A percentile compares a stretch with the other conserved stretches of the same genome.
Evolutionary conservation across 2,113 vertebrate genomes (phyloP).

Genomic region (Numida meleagris): DNA sequence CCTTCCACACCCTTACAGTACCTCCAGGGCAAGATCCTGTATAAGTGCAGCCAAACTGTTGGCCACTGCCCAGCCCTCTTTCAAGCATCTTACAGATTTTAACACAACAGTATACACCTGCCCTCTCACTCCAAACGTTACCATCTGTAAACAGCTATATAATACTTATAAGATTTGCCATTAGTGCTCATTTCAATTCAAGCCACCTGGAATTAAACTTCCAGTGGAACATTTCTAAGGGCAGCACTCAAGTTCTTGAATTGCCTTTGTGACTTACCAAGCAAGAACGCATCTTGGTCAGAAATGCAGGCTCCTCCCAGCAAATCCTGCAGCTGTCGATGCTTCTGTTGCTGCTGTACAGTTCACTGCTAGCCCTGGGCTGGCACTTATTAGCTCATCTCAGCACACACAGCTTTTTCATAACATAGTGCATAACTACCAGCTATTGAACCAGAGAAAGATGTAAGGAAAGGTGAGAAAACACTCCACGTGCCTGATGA

Average conservation of each 20-base stretch:
- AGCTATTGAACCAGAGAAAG: not conserved
- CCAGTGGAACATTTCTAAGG: not conserved
- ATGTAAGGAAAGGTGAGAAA: not conserved
- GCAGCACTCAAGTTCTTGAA: not conserved
- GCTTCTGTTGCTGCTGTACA: not conserved
- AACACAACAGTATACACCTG: not conserved
- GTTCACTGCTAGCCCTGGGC: not conserved
- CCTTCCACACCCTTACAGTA: not conserved
- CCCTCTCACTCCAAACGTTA: not conserved
- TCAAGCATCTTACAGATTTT: not conserved
- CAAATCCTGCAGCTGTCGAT: not conserved
- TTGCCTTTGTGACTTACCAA: not conserved
- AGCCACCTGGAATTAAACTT: not conserved
- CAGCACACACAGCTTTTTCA: not conserved
- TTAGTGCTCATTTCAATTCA: not conserved
- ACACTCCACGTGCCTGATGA: not conserved
- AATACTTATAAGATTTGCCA: not conserved
- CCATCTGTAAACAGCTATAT: not conserved
- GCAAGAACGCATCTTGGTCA: not conserved
- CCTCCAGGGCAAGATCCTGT: not conserved
- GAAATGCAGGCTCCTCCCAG: accelerated
- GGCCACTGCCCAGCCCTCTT: not conserved
- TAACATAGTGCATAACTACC: accelerated
- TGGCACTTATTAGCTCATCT: not conserved
- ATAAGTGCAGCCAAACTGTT: not conserved